phyloP scores from a whole-genome alignment of 2,888 invertebrate species.

The Gerris lacustris region DNA sequence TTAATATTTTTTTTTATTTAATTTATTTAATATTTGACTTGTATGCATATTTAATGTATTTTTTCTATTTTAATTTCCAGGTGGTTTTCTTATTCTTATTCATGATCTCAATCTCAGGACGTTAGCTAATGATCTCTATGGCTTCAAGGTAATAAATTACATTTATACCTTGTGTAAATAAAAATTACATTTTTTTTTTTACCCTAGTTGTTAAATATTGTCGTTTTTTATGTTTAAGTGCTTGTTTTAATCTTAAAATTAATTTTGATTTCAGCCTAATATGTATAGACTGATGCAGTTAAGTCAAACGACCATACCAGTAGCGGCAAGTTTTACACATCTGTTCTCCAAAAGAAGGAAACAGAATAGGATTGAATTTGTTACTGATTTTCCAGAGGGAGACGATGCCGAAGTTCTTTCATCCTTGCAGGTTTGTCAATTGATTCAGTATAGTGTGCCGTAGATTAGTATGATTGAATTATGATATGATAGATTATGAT shows the following conservation, averaged over 20 bases:
- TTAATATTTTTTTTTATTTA: no score
- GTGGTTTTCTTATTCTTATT: constrained; percentile 77
- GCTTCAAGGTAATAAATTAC: constrained; percentile 55
- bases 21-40: no score
- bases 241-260: constrained; percentile 4
- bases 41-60: no score
- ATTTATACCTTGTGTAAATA: constrained; percentile 2
- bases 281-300: constrained; percentile 80
- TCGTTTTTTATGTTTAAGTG: no score
- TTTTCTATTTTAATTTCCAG: constrained; percentile 32
- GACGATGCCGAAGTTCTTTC: constrained; percentile 85
- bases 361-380: constrained; percentile 76
- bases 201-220: background rate
- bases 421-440: constrained; percentile 53
- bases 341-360: constrained; percentile 60
- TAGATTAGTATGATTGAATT: no score
- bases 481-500: no score
- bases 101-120: constrained; percentile 75
- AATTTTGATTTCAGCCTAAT: constrained; percentile 55
- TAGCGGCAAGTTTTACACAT: constrained; percentile 67
- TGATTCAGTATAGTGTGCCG: background rate
- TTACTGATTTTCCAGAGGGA: constrained; percentile 74
- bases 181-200: constrained; percentile 8
- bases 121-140: constrained; percentile 64
- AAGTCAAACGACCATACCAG: constrained; percentile 67